Percentiles rank a stretch among this genome's conserved stretches.
phyloP scores from a whole-genome alignment of 2,888 invertebrate species.

The Synergus umbraculus region DNA sequence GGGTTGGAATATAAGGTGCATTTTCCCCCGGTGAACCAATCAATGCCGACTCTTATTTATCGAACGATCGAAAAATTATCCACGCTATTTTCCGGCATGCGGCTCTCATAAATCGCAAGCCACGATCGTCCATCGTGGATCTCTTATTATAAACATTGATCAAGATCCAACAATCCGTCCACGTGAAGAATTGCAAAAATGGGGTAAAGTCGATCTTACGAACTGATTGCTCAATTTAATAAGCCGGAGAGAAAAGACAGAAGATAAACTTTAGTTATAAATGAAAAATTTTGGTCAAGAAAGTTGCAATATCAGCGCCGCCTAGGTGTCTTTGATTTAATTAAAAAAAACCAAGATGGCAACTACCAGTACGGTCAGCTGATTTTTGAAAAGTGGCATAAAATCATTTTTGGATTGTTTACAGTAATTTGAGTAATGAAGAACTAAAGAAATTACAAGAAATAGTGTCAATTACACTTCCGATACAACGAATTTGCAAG shows the following conservation, averaged over 20 bases:
- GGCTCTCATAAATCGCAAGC: conserved; percentile 26
- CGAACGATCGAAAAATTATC: conserved; percentile 34
- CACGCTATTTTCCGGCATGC: background rate
- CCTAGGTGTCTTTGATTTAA: no score
- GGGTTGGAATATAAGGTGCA: conserved; percentile 44
- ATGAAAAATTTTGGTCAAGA: no score
- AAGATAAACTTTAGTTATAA: no score
- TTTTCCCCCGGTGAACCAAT: conserved; percentile 49
- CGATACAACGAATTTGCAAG: conserved; percentile 52
- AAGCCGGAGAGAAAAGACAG: no score
- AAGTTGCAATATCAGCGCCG: no score
- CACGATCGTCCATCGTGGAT: background rate
- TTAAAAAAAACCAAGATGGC: no score
- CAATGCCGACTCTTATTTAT: conserved; percentile 46
- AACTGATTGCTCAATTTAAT: background rate
- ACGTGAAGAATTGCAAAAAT: background rate
- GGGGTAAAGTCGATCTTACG: background rate
- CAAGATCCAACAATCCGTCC: background rate
- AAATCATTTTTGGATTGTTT: no score
- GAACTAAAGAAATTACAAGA: no score
- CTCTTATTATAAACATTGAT: conserved; percentile 22
- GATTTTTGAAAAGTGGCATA: no score
- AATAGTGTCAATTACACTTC: conserved; percentile 51
- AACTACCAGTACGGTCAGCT: no score
- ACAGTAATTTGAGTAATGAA: no score